These are phyloP conservation scores for Agrypnia vestita DNA, from an alignment of 1,140 invertebrate genomes.

Conservation along the genomic window DNA sequence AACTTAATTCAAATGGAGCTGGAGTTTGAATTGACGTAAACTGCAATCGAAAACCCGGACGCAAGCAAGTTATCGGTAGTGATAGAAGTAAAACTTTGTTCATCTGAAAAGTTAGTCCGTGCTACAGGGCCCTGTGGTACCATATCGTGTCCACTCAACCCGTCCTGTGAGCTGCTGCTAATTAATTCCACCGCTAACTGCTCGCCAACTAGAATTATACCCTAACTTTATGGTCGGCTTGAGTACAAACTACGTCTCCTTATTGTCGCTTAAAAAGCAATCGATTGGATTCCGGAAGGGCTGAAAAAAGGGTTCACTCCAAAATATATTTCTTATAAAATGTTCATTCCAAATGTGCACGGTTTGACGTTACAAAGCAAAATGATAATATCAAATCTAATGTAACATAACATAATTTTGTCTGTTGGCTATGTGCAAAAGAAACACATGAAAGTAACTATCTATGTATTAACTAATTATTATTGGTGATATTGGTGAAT, in stretches of 20 bases:
- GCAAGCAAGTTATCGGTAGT: constrained; percentile 36
- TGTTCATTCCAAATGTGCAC: too few relatives aligned
- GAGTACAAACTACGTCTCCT: background rate
- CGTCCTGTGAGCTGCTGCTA: constrained; percentile 13
- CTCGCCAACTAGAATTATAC: constrained; percentile 30
- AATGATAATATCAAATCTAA: too few relatives aligned
- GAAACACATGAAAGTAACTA: too few relatives aligned
- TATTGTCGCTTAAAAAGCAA: background rate
- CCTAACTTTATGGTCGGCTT: constrained; percentile 7
- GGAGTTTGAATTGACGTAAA: background rate
- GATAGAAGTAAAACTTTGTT: constrained; percentile 53
- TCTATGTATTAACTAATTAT: too few relatives aligned
- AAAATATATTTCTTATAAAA: too few relatives aligned
- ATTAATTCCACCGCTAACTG: constrained; percentile 41
- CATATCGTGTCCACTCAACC: constrained; percentile 47
- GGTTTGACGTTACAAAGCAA: too few relatives aligned
- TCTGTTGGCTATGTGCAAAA: too few relatives aligned
- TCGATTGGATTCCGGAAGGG: background rate
- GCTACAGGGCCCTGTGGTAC: constrained; percentile 11
- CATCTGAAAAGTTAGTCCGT: constrained; percentile 54
- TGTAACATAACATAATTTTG: too few relatives aligned
- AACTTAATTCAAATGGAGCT: too few relatives aligned
- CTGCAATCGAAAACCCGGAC: constrained; percentile 17
- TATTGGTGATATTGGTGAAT: too few relatives aligned
- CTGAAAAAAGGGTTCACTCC: background rate